phyloP scores from a whole-genome alignment of 2,797 vertebrate species.

The Pseudochromis fuscus region DNA sequence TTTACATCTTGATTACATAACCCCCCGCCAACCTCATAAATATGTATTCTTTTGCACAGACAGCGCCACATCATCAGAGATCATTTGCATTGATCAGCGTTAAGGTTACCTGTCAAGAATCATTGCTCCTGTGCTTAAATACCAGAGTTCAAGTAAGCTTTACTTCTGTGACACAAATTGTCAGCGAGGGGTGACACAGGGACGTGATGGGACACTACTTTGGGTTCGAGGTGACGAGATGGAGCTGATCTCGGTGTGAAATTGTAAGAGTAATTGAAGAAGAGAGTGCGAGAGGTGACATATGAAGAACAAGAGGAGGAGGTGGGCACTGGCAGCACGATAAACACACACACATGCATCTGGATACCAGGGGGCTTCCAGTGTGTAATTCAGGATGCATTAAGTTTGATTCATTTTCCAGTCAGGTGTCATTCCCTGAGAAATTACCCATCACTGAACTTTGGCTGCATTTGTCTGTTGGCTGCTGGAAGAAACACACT shows the following conservation, averaged over 20 bases:
- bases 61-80: slow-evolving; percentile 35
- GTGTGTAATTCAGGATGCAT: no score
- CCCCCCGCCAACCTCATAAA: slow-evolving; percentile 49
- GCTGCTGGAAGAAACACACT: slow-evolving; percentile 31
- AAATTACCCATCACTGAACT: slow-evolving; percentile 48
- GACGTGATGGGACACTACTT: neutral
- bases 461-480: slow-evolving; percentile 33
- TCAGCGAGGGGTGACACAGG: neutral
- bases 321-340: neutral
- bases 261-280: slow-evolving; percentile 6
- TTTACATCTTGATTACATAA: slow-evolving; percentile 61
- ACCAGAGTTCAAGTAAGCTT: slow-evolving; percentile 11
- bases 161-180: neutral
- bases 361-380: slow-evolving; percentile 8
- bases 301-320: slow-evolving; percentile 1
- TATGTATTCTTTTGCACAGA: slow-evolving; percentile 49
- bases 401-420: slow-evolving; percentile 47
- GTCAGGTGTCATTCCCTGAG: slow-evolving; percentile 18
- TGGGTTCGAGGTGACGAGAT: slow-evolving; percentile 8
- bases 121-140: slow-evolving; percentile 32
- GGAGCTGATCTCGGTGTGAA: slow-evolving; percentile 10
- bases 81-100: slow-evolving; percentile 49
- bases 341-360: slow-evolving; percentile 18
- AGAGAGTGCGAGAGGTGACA: slow-evolving; percentile 12
- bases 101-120: slow-evolving; percentile 47